Conservation (phyloP, 2,113 vertebrate genomes). For the Gymnobelideus leadbeateri region DNA sequence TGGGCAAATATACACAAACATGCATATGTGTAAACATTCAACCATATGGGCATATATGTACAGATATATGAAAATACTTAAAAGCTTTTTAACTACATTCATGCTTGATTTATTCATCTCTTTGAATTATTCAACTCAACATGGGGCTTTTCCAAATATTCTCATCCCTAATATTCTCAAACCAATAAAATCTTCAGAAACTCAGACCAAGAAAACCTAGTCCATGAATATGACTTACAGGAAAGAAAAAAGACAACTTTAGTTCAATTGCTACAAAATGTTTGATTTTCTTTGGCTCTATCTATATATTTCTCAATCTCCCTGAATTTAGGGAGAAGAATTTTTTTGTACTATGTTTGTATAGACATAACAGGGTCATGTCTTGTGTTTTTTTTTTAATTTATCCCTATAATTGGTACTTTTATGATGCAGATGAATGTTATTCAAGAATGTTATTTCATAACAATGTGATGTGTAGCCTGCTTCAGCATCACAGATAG, state of each 20-base stretch:
- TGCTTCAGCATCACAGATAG: constrained; percentile 1
- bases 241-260: background rate
- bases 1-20: constrained; percentile 11
- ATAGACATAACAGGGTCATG: background rate
- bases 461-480: constrained; percentile 5
- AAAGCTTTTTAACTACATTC: constrained; percentile 18
- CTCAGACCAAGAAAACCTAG: background rate
- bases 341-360: background rate
- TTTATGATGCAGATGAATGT: constrained; percentile 35
- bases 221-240: background rate
- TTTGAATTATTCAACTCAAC: background rate
- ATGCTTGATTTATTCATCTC: constrained; percentile 1
- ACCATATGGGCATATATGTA: background rate
- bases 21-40: background rate
- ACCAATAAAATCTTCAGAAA: background rate
- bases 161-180: background rate
- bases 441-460: constrained; percentile 35
- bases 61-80: background rate
- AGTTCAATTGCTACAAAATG: background rate
- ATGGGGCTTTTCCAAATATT: background rate
- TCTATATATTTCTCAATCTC: background rate
- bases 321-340: background rate
- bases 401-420: background rate
- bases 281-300: background rate
- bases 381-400: background rate